Evolutionary conservation across 2,113 vertebrate genomes (phyloP), one percentile per base, ranked within the genome.

Genomic region (Beaufortia kweichowensis): DNA sequence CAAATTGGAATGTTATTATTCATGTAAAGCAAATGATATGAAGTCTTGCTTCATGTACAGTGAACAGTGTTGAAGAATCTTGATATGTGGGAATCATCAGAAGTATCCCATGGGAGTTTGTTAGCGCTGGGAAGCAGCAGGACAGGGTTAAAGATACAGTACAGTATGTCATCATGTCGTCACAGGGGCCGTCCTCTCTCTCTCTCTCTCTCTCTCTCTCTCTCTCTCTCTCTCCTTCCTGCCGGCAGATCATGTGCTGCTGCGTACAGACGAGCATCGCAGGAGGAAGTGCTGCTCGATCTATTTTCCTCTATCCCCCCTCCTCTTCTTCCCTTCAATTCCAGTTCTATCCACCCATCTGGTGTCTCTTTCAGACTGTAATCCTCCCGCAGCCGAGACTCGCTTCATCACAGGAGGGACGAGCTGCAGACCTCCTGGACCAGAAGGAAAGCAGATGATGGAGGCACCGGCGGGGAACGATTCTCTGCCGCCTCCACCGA

Each of bases 401-500:
- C n/a, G n/a, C 41, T 43, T 43, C 12, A 12, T 43, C 41, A 43
- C 41, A 46, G 14, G 15, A 65, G 19, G 41, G 64, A 66, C 31
- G 24, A 48, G 23, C 63, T 0, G 24, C 41, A 66, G 39, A 65
- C 33, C 19, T 21, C 31, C 29, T 39, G 14, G 31, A 33, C 39
- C 6, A 28, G 43, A 6, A 29, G 39, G 26, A 50, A 31, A 33
- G 17, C 19, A 48, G 24, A 46, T 12, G 19, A 53, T 53, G 48
- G 48, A 53, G 48, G 48, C 48, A n/a, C 2, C 48, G n/a, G 48
- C n/a, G 48, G 19, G 48, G 19, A 53, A 53, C 9, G 48, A 53
- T 21, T 53, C 48, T 21, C 48, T 53, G 19, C 48, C 48, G 2
- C 19, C 91, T 3, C 88, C 86, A 33, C 94, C 95, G 6, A 96